Conservation (phyloP, 2,888 invertebrate genomes). For the Ditylenchus weischeri region DNA sequence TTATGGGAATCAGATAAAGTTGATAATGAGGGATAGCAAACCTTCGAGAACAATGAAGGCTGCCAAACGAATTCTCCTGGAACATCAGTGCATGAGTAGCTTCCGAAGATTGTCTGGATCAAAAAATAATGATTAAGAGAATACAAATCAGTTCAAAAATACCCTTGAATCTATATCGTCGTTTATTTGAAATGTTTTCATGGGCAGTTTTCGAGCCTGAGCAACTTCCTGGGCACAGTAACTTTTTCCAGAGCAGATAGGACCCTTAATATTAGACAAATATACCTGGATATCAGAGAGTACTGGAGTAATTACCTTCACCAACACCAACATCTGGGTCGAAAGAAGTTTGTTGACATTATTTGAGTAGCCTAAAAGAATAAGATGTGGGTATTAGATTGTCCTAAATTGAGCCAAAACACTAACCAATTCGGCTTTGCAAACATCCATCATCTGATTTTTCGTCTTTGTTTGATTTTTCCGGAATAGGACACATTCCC, state of each 20-base stretch:
- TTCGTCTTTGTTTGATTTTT: too few species aligned
- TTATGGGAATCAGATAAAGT: too few species aligned
- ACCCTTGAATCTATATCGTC: constrained; percentile 93
- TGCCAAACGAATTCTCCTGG: constrained; percentile 97
- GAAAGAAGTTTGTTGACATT: too few species aligned
- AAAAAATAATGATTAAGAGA: not conserved
- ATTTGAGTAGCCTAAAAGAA: too few species aligned
- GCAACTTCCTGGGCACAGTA: constrained; percentile 82
- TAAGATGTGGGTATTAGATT: too few species aligned
- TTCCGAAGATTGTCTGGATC: constrained; percentile 75
- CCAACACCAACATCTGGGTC: too few species aligned
- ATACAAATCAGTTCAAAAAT: not conserved
- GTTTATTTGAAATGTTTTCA: constrained; percentile 85
- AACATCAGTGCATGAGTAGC: constrained; percentile 87
- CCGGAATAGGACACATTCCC: not conserved
- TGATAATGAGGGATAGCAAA: constrained; percentile 6
- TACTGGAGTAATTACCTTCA: not conserved
- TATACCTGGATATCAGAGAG: too few species aligned
- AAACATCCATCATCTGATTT: too few species aligned
- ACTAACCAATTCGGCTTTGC: too few species aligned
- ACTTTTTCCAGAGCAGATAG: constrained; percentile 92
- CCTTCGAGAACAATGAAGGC: constrained; percentile 63
- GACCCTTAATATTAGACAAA: constrained; percentile 65
- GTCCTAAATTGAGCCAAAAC: too few species aligned
- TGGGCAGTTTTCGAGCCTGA: constrained; percentile 66